These are phyloP conservation scores for Sphenodon punctatus DNA, from an alignment of 2,797 vertebrate genomes.

Conservation along the genomic window DNA sequence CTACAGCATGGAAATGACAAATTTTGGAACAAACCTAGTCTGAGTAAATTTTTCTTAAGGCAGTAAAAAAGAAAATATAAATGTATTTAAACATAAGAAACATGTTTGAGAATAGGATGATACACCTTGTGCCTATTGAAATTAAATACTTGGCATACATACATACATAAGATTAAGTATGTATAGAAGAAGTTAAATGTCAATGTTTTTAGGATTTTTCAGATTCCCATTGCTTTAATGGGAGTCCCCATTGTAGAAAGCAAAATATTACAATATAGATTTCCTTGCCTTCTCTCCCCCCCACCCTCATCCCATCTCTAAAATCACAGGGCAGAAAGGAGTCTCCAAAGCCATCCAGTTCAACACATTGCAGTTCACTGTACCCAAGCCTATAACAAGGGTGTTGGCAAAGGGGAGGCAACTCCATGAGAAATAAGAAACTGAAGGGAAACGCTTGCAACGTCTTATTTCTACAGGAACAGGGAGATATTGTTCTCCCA, in stretches of 20 bases:
- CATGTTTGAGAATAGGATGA: background rate
- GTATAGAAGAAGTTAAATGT: background rate
- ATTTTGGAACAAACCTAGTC: background rate
- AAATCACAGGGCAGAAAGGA: no score
- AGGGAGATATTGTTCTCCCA: no score
- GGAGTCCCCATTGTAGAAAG: background rate
- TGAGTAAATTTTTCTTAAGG: background rate
- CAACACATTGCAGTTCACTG: no score
- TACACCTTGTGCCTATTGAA: background rate
- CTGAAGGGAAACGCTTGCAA: no score
- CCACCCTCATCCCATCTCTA: background rate
- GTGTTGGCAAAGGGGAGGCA: no score
- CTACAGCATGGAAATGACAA: background rate
- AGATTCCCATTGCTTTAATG: background rate
- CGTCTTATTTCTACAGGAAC: no score
- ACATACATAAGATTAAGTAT: background rate
- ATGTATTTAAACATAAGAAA: background rate
- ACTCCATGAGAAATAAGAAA: no score
- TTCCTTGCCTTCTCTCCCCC: conserved; percentile 4
- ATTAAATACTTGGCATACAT: background rate
- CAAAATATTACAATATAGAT: background rate
- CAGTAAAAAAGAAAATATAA: background rate
- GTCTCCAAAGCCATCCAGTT: no score
- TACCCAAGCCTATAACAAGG: no score
- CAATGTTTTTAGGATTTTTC: background rate